Conservation (phyloP, 2,797 vertebrate genomes). For the Diglossa cyanea region DNA sequence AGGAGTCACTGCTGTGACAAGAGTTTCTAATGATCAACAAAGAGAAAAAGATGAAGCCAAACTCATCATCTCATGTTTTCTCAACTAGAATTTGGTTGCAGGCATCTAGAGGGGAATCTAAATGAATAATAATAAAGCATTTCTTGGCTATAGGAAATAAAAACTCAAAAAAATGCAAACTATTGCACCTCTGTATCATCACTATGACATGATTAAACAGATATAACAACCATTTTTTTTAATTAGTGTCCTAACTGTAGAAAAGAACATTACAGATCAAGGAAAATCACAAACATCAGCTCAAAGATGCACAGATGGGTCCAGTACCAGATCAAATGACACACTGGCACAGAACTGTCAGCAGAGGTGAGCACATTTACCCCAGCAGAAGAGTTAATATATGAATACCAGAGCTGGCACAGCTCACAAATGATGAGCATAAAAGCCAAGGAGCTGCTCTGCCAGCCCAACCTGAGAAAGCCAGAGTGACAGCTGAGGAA, state of each 20-base stretch:
- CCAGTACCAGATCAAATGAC: background rate
- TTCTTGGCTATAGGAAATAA: background rate
- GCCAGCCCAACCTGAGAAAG: background rate
- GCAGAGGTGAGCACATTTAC: background rate
- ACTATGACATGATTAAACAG: background rate
- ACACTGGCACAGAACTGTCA: background rate
- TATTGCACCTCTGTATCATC: background rate
- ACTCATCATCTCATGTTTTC: background rate
- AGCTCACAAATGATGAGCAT: background rate
- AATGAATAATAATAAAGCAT: background rate
- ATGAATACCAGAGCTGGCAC: background rate
- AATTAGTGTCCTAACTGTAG: background rate
- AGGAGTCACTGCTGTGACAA: background rate
- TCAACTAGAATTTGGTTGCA: background rate
- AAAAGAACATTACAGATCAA: background rate
- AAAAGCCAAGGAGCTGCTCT: background rate
- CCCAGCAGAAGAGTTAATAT: background rate
- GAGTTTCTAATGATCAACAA: background rate
- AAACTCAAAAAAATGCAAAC: background rate
- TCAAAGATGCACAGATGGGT: background rate
- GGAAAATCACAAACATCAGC: background rate
- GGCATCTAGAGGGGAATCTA: background rate
- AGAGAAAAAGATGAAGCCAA: background rate
- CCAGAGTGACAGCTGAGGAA: rapidly evolving
- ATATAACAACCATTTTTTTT: background rate